Base-by-base conservation (phyloP, 2,113 vertebrate genomes). In the Osmerus eperlanus region DNA sequence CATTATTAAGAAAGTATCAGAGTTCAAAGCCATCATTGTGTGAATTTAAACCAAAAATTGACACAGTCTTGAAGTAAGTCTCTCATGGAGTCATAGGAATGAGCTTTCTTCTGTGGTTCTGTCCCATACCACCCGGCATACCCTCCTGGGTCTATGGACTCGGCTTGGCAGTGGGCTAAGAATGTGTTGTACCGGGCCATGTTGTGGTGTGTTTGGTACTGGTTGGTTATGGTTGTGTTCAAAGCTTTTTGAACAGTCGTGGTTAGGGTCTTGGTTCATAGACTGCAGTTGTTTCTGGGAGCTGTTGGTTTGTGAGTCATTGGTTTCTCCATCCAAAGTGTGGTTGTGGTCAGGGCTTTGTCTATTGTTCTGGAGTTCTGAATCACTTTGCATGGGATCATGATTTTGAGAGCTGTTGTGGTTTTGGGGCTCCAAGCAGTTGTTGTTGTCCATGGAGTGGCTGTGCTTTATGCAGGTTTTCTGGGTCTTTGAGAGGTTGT, bases 111-210 rank as follows among this genome's bases (percentile, higher is more conserved):
- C 55, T 11, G n/a, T 56, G 55, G 55, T 56, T 19, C 55, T 56
- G 55, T 56, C 55, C 55, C 55, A 56, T 18, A 56, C 55, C 55
- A 56, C 55, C n/a, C 55, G n/a, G 55, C 15, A 56, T 8, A 56
- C 55, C 55, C 55, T 56, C 55, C 55, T 56, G 55, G 55, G n/a
- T 19, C 55, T 56, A 18, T 56, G 55, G 16, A 19, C n/a, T 4
- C 15, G 55, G 55, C 55, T 56, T 56, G 55, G 55, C 55, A 56
- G 55, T n/a, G 55, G 55, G n/a, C 55, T 56, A 19, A 56, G 55
- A 19, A 56, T 19, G 4, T 18, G 55, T 4, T n/a, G 55, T 18
- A 18, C 15, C 18, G 15, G 55, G 55, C 15, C 15, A 4, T 56
- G 55, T 56, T 56, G 55, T 56, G 15, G 55, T 18, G 55, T 19